A percentile compares a stretch with the other conserved stretches of the same genome.
These are phyloP conservation scores for Daktulosphaira vitifoliae DNA, from an alignment of 1,140 invertebrate species.

Conservation along the genomic window DNA sequence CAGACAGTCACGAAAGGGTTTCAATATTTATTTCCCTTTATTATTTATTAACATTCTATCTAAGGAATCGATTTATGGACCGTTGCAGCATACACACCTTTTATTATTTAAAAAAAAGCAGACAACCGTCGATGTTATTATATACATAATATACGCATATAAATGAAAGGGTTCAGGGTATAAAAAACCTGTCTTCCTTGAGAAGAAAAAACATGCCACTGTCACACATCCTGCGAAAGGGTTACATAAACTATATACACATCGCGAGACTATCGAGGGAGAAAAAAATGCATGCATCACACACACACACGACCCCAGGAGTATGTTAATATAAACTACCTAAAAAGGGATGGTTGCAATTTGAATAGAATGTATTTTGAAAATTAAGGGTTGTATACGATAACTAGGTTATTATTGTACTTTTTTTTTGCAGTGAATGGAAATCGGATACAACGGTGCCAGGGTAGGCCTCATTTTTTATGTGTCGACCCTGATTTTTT, in stretches of 20 bases:
- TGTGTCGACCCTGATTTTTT: conserved; percentile 31
- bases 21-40: conserved; percentile 33
- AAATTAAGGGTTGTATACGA: conserved; percentile 32
- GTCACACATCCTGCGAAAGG: conserved; percentile 32
- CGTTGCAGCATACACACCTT: conserved; percentile 18
- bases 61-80: conserved; percentile 33
- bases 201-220: conserved; percentile 33
- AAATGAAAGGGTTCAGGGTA: conserved; percentile 27
- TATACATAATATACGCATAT: conserved; percentile 18
- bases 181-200: conserved; percentile 33
- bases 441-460: conserved; percentile 32
- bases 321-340: conserved; percentile 33
- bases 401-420: conserved; percentile 33
- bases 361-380: conserved; percentile 32
- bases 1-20: conserved; percentile 30
- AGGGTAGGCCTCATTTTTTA: conserved; percentile 29
- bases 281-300: conserved; percentile 19
- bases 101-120: conserved; percentile 28
- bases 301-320: conserved; percentile 30
- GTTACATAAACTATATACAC: conserved; percentile 20
- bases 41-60: conserved; percentile 33
- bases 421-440: conserved; percentile 28
- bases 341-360: conserved; percentile 30
- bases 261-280: conserved; percentile 1
- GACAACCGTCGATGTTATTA: conserved; percentile 8